A percentile compares a stretch with the other conserved stretches of the same genome.
phyloP scores from a whole-genome alignment of 2,888 invertebrate genomes.

The Coecobrya sp. region DNA sequence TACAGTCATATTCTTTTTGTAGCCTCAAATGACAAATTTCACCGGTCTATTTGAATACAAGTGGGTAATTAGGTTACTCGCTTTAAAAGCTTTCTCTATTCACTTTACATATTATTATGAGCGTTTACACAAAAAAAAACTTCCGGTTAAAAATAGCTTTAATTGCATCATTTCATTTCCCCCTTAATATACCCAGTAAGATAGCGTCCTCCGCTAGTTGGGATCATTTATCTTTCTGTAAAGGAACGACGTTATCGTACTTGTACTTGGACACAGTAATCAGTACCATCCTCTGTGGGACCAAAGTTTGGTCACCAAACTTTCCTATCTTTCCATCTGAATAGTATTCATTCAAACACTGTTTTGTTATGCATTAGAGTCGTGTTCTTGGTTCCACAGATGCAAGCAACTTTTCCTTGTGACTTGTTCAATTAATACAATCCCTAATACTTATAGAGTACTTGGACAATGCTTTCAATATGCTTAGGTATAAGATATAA shows the following conservation, averaged over 20 bases:
- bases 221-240: slow-evolving; percentile 14
- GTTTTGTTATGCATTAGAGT: slow-evolving; percentile 41
- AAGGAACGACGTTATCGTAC: slow-evolving; percentile 22
- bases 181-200: background rate
- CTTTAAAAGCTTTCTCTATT: background rate
- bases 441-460: background rate
- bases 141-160: background rate
- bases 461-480: slow-evolving; percentile 31
- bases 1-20: background rate
- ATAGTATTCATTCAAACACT: slow-evolving; percentile 17
- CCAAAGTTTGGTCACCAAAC: too few relatives aligned
- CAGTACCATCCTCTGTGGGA: background rate
- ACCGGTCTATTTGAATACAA: slow-evolving; percentile 34
- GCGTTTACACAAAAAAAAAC: too few relatives aligned
- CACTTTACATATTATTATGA: too few relatives aligned
- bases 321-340: slow-evolving; percentile 58
- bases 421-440: slow-evolving; percentile 56
- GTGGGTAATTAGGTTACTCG: slow-evolving; percentile 53
- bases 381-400: slow-evolving; percentile 34
- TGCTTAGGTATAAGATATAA: background rate
- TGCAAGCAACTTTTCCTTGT: slow-evolving; percentile 53
- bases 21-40: background rate
- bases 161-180: background rate
- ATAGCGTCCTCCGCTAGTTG: slow-evolving; percentile 10
- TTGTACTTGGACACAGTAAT: slow-evolving; percentile 29